A percentile compares a stretch with the other conserved stretches of the same genome.
These are phyloP conservation scores for Athripsodes cinereus DNA, from an alignment of 2,888 invertebrate genomes.

Conservation along the genomic window DNA sequence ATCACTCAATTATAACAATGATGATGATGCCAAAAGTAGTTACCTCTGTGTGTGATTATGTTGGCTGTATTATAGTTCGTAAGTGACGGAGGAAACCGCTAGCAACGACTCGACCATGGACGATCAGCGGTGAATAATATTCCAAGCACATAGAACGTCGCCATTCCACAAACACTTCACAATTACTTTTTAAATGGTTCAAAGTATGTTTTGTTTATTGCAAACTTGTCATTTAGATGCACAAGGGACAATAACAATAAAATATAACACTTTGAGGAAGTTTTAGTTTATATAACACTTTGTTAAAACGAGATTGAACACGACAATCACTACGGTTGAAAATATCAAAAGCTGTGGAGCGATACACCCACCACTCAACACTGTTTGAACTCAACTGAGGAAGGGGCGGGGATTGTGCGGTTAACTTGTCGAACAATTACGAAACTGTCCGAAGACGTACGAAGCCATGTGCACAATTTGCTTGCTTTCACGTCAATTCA, in stretches of 20 bases:
- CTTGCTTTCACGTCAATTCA: constrained; percentile 22
- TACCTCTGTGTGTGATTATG: background rate
- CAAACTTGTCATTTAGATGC: constrained; percentile 12
- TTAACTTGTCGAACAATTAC: constrained; percentile 7
- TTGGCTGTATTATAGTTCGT: background rate
- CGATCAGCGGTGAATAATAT: constrained; percentile 22
- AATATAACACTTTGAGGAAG: constrained; percentile 18
- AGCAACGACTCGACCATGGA: constrained; percentile 15
- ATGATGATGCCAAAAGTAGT: background rate
- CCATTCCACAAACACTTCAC: constrained; percentile 16
- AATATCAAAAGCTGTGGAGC: background rate
- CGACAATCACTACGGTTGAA: constrained; percentile 16
- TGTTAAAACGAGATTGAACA: constrained; percentile 19
- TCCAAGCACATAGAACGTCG: constrained; percentile 22
- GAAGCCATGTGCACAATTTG: constrained; percentile 21
- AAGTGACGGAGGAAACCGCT: constrained; percentile 16
- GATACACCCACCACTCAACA: constrained; percentile 10
- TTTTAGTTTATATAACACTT: constrained; percentile 23
- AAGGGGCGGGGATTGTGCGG: constrained; percentile 15
- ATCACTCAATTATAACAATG: no score
- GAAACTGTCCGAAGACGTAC: constrained; percentile 13
- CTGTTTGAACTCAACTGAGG: constrained; percentile 22
- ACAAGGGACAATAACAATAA: background rate
- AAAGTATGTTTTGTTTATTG: background rate
- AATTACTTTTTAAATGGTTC: constrained; percentile 8